phyloP scores from a whole-genome alignment of 64 coral and sea anemone genomes.

The Cladopsammia gracilis region DNA sequence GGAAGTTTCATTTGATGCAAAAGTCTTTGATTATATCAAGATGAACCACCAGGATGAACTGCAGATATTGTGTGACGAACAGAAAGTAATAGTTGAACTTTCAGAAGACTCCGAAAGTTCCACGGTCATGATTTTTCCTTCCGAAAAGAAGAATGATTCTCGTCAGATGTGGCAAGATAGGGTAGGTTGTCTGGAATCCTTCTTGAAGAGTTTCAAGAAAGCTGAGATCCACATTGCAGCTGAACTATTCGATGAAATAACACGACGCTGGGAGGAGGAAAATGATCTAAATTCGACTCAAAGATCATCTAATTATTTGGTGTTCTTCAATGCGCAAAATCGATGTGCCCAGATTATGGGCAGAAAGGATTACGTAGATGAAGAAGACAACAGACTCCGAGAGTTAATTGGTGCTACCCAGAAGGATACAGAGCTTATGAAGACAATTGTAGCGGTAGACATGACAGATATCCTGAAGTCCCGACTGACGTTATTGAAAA shows the following conservation, averaged over 20 bases:
- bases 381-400: background rate
- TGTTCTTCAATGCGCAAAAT: background rate
- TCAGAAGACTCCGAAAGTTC: background rate
- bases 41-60: background rate
- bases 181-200: background rate
- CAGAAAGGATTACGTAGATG: background rate
- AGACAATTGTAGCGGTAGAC: background rate
- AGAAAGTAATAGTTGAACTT: background rate
- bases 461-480: background rate
- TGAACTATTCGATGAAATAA: conserved; percentile 36
- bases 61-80: background rate
- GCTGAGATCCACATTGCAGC: background rate
- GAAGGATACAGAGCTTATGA: conserved; percentile 14
- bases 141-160: background rate
- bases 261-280: background rate
- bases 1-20: background rate
- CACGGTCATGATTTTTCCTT: background rate
- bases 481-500: background rate
- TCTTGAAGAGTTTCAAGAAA: background rate
- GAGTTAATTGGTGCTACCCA: background rate
- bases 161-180: too few relatives aligned
- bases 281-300: too few relatives aligned
- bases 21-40: background rate
- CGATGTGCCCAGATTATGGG: background rate
- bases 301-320: background rate